These are phyloP conservation scores for Protonemura montana DNA, from an alignment of 2,888 invertebrate genomes.

Conservation along the genomic window DNA sequence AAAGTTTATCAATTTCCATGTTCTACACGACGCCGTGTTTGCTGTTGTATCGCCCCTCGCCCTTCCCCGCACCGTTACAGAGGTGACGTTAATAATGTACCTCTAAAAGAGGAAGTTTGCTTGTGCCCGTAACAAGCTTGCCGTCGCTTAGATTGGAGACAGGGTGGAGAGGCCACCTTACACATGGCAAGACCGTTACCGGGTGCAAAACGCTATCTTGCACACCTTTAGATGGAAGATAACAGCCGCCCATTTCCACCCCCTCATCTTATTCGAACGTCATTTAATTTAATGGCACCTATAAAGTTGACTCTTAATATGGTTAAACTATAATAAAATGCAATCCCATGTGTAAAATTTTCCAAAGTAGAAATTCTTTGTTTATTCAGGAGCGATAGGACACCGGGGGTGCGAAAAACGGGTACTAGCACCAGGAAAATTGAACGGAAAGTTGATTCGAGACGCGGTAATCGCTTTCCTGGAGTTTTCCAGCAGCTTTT, in stretches of 20 bases:
- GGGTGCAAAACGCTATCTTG: not conserved
- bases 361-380: not conserved
- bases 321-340: slow-evolving; percentile 2
- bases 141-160: not conserved
- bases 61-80: not conserved
- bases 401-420: not conserved
- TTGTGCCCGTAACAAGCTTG: not conserved
- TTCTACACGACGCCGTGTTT: not conserved
- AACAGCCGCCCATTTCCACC: not conserved
- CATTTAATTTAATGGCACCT: slow-evolving; percentile 15
- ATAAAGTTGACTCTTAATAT: slow-evolving; percentile 31
- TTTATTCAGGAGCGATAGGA: not conserved
- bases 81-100: slow-evolving; percentile 5
- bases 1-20: slow-evolving; percentile 12
- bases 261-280: not conserved
- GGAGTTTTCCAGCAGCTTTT: not conserved
- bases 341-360: slow-evolving; percentile 13
- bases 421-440: not conserved
- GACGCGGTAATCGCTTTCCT: not conserved
- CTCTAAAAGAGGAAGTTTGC: not conserved
- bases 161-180: not conserved
- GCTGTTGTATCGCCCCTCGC: not conserved
- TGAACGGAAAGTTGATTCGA: not conserved
- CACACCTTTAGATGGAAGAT: not conserved
- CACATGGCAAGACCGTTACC: not conserved